Evolutionary conservation across 1,140 invertebrate species (phyloP), one percentile per base, ranked within the genome.

Genomic region (Cephus cinctus): DNA sequence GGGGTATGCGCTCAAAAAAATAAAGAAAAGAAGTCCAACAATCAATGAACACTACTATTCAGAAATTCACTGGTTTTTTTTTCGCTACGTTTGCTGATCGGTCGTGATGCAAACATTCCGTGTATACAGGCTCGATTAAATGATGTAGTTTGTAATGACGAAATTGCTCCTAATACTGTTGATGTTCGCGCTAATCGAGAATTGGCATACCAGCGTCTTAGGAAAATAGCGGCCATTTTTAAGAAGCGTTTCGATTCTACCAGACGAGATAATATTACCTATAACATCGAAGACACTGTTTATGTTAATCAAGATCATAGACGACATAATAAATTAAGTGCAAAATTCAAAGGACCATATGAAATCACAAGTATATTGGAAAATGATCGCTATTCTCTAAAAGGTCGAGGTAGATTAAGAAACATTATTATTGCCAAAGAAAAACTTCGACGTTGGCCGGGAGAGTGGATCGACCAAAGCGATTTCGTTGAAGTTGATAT

Each of bases 321-420:
- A 1, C 32, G 35, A 34, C 30, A 34, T 35, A 41, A 14, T 11
- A 46, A 42, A 12, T 19, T 38, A 15, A 38, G 43, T 19, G 23
- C 30, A 11, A 46, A 46, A 39, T 38, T 46, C 32, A 6, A 20
- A 19, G 43, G 43, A 16, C 43, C 43, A 18, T 46, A 35, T 21
- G 5, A 20, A 39, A 38, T 46, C n/a, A 20, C 35, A 16, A 31
- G 32, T 6, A 31, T 39, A 16, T 19, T 46, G n/a, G 16, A 42
- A 15, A 11, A 46, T 21, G 31, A 46, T 19, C 9, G 43, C 4
- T 41, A 46, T 21, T n/a, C n/a, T n/a, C n/a, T n/a, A n/a, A n/a
- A n/a, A n/a, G n/a, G n/a, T n/a, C n/a, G n/a, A n/a, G n/a, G n/a
- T n/a, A n/a, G n/a, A n/a, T n/a, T n/a, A n/a, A n/a, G n/a, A n/a